Conservation (phyloP, 2,888 invertebrate genomes). For the Cryptops parisi region DNA sequence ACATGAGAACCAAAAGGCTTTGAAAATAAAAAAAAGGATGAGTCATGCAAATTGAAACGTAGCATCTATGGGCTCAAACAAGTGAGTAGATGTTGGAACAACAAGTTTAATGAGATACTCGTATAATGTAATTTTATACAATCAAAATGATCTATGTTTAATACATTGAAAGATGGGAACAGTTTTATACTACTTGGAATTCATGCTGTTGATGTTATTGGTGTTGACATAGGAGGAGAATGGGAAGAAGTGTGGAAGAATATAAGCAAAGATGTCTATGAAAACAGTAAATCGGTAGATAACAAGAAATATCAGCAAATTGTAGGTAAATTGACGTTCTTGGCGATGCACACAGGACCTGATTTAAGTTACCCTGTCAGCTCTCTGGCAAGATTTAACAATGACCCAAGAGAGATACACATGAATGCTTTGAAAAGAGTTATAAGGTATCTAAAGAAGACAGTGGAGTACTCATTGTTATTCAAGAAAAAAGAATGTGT, state of each 20-base stretch:
- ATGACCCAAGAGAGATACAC: slow-evolving; percentile 15
- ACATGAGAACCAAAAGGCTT: slow-evolving; percentile 16
- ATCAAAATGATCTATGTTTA: not conserved
- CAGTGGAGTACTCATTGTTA: not conserved
- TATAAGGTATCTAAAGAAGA: slow-evolving; percentile 16
- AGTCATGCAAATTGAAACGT: slow-evolving; percentile 12
- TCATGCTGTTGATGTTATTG: not conserved
- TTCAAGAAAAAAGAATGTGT: not conserved
- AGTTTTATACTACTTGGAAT: not conserved
- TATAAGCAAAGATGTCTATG: too few relatives aligned
- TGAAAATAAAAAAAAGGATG: not conserved
- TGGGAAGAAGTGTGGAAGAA: too few relatives aligned
- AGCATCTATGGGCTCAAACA: slow-evolving; percentile 17
- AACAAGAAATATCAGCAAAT: slow-evolving; percentile 13
- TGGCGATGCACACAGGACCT: slow-evolving; percentile 18
- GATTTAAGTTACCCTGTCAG: slow-evolving; percentile 18
- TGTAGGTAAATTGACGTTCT: slow-evolving; percentile 18
- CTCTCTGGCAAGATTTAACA: not conserved
- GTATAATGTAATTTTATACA: slow-evolving; percentile 5
- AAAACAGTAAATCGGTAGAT: too few relatives aligned
- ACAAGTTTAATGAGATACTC: slow-evolving; percentile 11
- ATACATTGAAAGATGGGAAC: too few relatives aligned
- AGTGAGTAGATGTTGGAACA: slow-evolving; percentile 15
- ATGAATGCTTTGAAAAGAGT: slow-evolving; percentile 18
- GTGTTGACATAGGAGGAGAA: too few relatives aligned